Evolutionary conservation across 2,113 vertebrate species (phyloP), one percentile per base, ranked within the genome.

Genomic region (Sander vitreus): DNA sequence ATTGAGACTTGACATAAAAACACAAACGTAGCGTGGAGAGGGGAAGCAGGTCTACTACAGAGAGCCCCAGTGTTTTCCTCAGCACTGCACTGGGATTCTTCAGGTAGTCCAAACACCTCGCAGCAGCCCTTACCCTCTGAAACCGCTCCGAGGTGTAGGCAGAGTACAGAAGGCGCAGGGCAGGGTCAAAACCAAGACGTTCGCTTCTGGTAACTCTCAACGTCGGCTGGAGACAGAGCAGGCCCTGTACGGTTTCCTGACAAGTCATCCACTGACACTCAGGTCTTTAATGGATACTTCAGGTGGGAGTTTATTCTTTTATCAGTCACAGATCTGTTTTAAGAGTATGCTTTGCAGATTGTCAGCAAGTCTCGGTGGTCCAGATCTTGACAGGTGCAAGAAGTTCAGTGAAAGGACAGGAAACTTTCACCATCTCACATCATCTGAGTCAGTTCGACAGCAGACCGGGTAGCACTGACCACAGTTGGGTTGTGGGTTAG

Each of bases 1-100:
- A 94, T 90, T 92, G 90, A 92, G 84, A 91, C 86, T 88, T 93
- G 94, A 95, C 95, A 95, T 95, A 93, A 92, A 92, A 94, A 95
- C 89, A 95, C 92, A 95, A 95, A 93, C 91, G 71, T 76, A 88
- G 85, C 67, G 45, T 69, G 65, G 33, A 85, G 73, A 88, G 63
- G 74, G 65, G 84, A 90, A 92, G 83, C 76, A 62, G 73, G 69
- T 86, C 78, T n/a, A 68, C 79, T 50, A 88, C 85, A 89, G 72
- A 86, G 76, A 80, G 68, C 59, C 75, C 53, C 77, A 83, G 79
- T 91, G 90, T 94, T 92, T 91, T 82, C 69, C 79, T 83, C 48
- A 51, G 39, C n/a, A 66, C 64, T 60, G 87, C 81, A 62, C 91
- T 87, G 87, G 83, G 65, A 76, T 85, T 83, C 83, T 73, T 93